phyloP scores from a whole-genome alignment of 1,140 invertebrate genomes.

The Helicorthomorpha holstii region DNA sequence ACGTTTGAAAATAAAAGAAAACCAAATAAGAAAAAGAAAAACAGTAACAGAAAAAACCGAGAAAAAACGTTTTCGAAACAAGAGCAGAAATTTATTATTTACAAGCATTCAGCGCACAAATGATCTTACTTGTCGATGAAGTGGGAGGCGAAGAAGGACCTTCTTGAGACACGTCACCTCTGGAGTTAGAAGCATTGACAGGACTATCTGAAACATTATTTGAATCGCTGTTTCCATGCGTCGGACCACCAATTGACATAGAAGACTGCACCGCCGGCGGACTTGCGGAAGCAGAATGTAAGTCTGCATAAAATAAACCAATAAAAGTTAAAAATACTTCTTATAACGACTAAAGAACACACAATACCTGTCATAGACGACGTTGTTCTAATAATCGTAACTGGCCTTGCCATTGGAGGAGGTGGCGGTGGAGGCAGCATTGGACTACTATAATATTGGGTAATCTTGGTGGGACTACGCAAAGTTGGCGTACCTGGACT shows the following conservation, averaged over 20 bases:
- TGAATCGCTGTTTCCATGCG: neutral
- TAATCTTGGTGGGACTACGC: conserved; percentile 42
- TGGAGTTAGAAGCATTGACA: conserved; percentile 14
- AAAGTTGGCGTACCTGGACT: conserved; percentile 24
- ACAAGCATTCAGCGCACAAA: neutral
- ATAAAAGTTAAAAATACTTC: neutral
- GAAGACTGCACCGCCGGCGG: neutral
- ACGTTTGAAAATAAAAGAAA: neutral
- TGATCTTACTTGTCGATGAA: neutral
- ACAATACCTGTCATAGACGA: neutral
- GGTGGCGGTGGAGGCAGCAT: conserved; percentile 83
- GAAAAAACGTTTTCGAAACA: neutral
- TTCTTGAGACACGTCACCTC: conserved; percentile 6
- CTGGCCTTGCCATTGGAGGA: conserved; percentile 77
- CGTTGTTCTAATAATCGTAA: conserved; percentile 72
- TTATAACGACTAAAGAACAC: neutral
- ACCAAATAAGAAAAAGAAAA: neutral
- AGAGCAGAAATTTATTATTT: neutral
- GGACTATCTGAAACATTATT: conserved; percentile 8
- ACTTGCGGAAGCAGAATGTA: neutral
- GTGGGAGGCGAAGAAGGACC: neutral
- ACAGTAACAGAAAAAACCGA: neutral
- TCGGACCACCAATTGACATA: neutral
- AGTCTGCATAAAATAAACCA: neutral
- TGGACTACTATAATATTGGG: conserved; percentile 77